Base-by-base conservation (phyloP, 2,113 vertebrate species). In the Empidonax traillii region DNA sequence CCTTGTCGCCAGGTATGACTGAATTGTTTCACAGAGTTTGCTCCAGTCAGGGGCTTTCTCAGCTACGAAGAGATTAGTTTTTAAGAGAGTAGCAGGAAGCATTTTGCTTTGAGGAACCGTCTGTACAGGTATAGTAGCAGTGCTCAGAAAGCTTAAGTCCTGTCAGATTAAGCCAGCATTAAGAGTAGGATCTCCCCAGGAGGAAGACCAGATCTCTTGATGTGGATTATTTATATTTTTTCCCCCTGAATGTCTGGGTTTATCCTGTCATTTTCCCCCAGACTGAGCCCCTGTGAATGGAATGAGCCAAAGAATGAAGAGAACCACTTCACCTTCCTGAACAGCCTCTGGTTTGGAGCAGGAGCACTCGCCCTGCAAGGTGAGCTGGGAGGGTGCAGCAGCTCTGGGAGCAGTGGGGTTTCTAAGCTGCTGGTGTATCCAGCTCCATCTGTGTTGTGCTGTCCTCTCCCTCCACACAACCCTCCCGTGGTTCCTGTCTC, bases 241-340 rank as follows among this genome's bases (percentile, higher is more conserved):
- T 4, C 9, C 44, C 28, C 14, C 25, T 19, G 4, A 71, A 8
- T 69, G 13, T 63, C 72, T 86, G 86, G 4, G 55, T 84, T 78
- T 80, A 19, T 59, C 27, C 43, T 71, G 52, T 66, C 10, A 2
- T 77, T 85, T 82, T 68, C 72, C 72, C 47, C 5, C 92, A 99
- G 99, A 82, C 97, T 99, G 92, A 99, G 99, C 90, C 99, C 99
- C 12, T 95, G 92, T 51, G 98, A 99, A 81, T 99, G 99, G 99
- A 95, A 96, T 0, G 98, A 98, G 62, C 98, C 98, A 4, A 97
- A 98, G 73, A 94, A 85, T 1, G 98, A 99, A 27, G 96, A 98
- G 43, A 98, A 98, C 53, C 96, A 89, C 52, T 99, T 99, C 55
- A 98, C 98, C 8, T 93, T 99, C 62, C 93, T 98, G 44, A 98